Conservation (phyloP, 2,888 invertebrate genomes). For the Eilema sororculum region DNA sequence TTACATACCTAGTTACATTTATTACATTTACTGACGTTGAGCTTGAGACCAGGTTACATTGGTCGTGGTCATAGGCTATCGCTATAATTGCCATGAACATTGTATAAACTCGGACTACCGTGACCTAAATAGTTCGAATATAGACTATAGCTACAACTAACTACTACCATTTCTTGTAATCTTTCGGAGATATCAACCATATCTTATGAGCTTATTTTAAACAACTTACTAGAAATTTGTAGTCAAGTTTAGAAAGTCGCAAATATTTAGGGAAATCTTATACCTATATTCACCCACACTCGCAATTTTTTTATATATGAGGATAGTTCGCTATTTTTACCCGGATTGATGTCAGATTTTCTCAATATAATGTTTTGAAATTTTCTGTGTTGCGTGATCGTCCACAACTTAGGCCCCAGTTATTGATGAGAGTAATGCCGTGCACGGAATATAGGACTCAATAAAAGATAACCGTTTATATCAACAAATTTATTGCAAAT, state of each 20-base stretch:
- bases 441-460: neutral
- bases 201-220: neutral
- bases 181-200: neutral
- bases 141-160: neutral
- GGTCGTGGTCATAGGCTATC: neutral
- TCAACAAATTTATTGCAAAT: slow-evolving; percentile 83
- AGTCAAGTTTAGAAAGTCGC: neutral
- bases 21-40: too few relatives aligned
- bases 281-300: neutral
- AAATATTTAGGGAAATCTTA: neutral
- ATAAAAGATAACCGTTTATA: slow-evolving; percentile 49
- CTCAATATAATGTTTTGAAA: too few relatives aligned
- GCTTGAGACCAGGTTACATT: neutral
- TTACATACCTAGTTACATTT: too few relatives aligned
- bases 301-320: too few relatives aligned
- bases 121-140: neutral
- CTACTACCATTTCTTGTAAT: neutral
- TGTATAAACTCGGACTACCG: neutral
- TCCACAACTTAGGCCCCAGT: too few relatives aligned
- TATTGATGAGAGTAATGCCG: neutral
- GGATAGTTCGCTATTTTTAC: neutral
- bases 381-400: neutral
- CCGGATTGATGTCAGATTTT: neutral
- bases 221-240: neutral
- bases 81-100: slow-evolving; percentile 3